These are phyloP conservation scores for Anthopleura xanthogrammica DNA, from an alignment of 92 coral and sea anemone genomes.

Conservation along the genomic window DNA sequence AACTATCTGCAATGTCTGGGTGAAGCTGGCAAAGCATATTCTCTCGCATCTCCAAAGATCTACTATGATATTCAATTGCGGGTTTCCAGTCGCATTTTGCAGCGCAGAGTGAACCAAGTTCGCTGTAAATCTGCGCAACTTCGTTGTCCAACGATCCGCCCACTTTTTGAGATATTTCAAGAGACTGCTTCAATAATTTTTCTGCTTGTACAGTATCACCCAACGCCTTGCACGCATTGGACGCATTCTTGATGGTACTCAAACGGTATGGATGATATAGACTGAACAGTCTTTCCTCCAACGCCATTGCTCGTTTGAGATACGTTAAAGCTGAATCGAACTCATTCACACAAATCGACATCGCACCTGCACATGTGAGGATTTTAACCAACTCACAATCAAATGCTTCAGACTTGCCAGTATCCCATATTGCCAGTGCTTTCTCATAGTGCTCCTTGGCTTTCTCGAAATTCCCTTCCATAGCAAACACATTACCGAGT, in stretches of 20 bases:
- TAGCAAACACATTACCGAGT: conserved; percentile 10
- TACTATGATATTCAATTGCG: conserved; percentile 7
- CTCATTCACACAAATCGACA: conserved; percentile 25
- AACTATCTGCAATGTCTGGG: conserved; percentile 25
- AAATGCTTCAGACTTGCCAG: not conserved
- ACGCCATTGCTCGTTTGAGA: conserved; percentile 22
- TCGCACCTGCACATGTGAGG: conserved; percentile 31
- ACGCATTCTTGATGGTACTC: conserved; percentile 25
- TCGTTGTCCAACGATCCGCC: conserved; percentile 6
- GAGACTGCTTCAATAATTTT: conserved; percentile 2
- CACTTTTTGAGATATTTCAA: conserved; percentile 25
- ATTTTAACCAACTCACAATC: conserved; percentile 5
- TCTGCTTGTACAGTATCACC: conserved; percentile 18
- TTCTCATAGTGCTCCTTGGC: conserved; percentile 35
- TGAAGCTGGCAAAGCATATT: conserved; percentile 21
- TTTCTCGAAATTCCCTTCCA: conserved; percentile 13
- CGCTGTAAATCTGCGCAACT: conserved; percentile 20
- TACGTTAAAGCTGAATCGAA: conserved; percentile 12
- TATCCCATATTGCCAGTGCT: conserved; percentile 11
- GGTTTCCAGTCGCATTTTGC: conserved; percentile 21
- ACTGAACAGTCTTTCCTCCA: conserved; percentile 28
- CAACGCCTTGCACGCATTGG: conserved; percentile 27
- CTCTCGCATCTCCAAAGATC: conserved; percentile 20
- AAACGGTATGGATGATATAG: conserved; percentile 20
- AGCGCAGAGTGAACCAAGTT: conserved; percentile 26